These are phyloP conservation scores for Mesoclemmys tuberculata DNA, from an alignment of 2,113 vertebrate species.

Conservation along the genomic window DNA sequence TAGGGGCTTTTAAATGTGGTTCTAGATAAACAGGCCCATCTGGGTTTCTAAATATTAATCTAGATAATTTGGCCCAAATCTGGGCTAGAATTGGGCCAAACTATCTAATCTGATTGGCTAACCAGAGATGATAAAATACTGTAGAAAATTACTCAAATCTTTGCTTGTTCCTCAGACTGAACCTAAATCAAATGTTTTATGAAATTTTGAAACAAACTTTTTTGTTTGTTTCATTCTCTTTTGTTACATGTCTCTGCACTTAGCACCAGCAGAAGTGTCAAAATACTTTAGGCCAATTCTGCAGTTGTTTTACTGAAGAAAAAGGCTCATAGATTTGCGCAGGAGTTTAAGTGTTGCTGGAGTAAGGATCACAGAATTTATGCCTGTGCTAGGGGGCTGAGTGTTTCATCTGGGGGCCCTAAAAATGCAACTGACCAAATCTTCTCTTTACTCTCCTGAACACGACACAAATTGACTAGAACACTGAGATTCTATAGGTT, in stretches of 20 bases:
- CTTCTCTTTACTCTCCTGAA: background rate
- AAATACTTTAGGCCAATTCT: constrained; percentile 10
- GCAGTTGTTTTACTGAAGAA: background rate
- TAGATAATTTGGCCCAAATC: background rate
- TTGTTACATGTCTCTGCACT: background rate
- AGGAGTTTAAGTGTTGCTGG: background rate
- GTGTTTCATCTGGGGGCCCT: background rate
- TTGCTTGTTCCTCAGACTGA: background rate
- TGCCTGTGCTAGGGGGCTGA: background rate
- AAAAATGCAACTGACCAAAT: background rate
- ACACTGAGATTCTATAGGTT: background rate
- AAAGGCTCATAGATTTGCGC: background rate
- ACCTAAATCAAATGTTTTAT: background rate
- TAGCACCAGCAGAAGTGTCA: background rate
- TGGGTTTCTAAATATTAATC: background rate
- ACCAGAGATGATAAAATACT: accelerated
- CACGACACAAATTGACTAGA: background rate
- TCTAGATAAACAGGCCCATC: background rate
- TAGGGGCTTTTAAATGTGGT: background rate
- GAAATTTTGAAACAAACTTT: background rate
- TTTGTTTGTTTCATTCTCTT: background rate
- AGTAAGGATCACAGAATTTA: background rate
- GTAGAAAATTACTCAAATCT: background rate
- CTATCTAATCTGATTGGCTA: background rate
- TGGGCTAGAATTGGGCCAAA: background rate